Base-by-base conservation (phyloP, 2,797 vertebrate genomes). In the Triplophysa yarkandensis region DNA sequence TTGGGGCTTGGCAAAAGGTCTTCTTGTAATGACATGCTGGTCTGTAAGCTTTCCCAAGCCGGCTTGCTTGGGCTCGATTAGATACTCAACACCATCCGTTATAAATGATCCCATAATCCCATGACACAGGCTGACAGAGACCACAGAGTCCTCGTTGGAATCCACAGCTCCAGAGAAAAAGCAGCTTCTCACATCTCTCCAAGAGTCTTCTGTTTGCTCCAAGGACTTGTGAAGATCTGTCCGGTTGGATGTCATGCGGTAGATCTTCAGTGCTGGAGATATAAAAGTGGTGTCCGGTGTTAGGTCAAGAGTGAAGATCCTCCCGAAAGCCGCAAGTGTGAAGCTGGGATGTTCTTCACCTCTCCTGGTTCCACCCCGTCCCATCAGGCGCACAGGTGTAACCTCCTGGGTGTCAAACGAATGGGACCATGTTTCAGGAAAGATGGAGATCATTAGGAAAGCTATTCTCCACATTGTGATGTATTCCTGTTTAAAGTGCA, bases 161-260 rank as follows among this genome's bases (percentile, higher is more conserved):
- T 93, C 89, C 19, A 96, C 95, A 0, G 78, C 88, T 13, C 96
- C 96, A 0, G 94, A 89, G 87, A 93, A 98, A 77, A 98, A 97
- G 76, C 96, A 98, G 32, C 72, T 81, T 57, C 88, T 90, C 17
- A 94, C 85, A 14, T 78, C 78, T 2, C 50, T 85, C 16, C 62
- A 86, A n/a, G 41, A 77, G 50, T 82, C 86, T 30, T 84, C 86
- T 0, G 36, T 85, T 69, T 81, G 58, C 23, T 14, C 63, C 13
- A 63, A 23, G 16, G 69, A 46, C 3, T 57, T 62, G 17, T 21
- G 23, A 6, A 68, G 1, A 8, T 48, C 36, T 21, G 52, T 58
- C 11, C 36, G 54, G 39, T 73, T 80, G 17, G 86, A 85, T 57
- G 83, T 90, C 25, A 97, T 19, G 8, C 89, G 90, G 79, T 93